Evolutionary conservation across 2,113 vertebrate species (phyloP).

Genomic region (Casuarius casuarius): DNA sequence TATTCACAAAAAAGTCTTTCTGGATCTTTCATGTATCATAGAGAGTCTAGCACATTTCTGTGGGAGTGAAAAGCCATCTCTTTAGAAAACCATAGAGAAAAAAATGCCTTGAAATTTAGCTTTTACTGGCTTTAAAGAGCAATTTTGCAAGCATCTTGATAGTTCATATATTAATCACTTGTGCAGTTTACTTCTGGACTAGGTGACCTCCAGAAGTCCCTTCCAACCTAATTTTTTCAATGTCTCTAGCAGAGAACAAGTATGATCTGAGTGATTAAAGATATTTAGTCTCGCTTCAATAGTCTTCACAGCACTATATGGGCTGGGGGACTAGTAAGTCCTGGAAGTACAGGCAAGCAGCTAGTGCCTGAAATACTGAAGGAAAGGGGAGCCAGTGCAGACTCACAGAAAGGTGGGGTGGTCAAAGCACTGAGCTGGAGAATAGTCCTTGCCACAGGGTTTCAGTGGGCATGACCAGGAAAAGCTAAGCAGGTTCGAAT

Average conservation of each 20-base stretch:
- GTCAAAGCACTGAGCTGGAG: not conserved
- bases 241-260: not conserved
- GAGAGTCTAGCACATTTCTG: conserved; percentile 32
- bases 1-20: not conserved
- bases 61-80: not conserved
- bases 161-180: conserved; percentile 24
- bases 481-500: not conserved
- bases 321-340: not conserved
- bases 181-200: conserved; percentile 24
- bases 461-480: not conserved
- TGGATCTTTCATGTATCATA: conserved; percentile 7
- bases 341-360: not conserved
- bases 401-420: not conserved
- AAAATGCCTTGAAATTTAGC: conserved; percentile 48
- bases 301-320: not conserved
- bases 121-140: conserved; percentile 21
- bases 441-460: not conserved
- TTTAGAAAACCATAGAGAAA: conserved; percentile 13
- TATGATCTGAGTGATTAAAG: not conserved
- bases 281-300: not conserved
- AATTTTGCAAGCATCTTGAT: conserved; percentile 36
- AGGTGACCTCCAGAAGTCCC: not conserved
- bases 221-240: not conserved
- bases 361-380: not conserved
- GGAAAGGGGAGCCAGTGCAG: not conserved